phyloP scores from a whole-genome alignment of 2,797 vertebrate genomes.

The Phaenicophaeus curvirostris region DNA sequence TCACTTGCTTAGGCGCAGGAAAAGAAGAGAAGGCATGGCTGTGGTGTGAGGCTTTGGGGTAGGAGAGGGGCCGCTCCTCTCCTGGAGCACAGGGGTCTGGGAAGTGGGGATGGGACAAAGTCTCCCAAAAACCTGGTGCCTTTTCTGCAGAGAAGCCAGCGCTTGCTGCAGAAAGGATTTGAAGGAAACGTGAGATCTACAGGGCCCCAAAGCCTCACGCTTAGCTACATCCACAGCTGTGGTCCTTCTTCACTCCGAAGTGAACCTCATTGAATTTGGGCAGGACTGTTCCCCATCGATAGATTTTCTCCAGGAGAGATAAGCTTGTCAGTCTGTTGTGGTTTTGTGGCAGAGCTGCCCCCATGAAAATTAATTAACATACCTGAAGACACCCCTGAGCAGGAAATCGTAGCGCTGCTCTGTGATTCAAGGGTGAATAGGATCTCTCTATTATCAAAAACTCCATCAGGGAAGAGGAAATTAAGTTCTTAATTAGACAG shows the following conservation, averaged over 20 bases:
- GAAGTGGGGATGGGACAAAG: rapidly evolving
- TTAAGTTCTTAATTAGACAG: constrained; percentile 93
- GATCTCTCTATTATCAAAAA: constrained; percentile 76
- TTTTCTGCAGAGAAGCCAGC: background rate
- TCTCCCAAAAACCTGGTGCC: background rate
- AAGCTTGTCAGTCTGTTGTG: constrained; percentile 7
- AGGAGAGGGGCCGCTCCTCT: background rate
- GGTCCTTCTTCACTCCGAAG: background rate
- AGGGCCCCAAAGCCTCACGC: background rate
- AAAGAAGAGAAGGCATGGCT: background rate
- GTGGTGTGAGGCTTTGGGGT: rapidly evolving
- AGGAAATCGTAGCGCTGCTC: constrained; percentile 71
- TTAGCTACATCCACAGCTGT: background rate
- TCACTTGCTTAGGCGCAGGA: background rate
- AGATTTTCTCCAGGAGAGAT: background rate
- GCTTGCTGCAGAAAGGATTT: background rate
- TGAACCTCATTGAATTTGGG: background rate
- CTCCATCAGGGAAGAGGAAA: constrained; percentile 89
- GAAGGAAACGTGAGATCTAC: background rate
- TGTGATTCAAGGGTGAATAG: constrained; percentile 72
- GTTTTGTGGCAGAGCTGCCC: constrained; percentile 21
- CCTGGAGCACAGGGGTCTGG: background rate
- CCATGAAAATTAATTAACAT: constrained; percentile 62
- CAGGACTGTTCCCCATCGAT: background rate
- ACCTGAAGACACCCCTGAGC: constrained; percentile 61